Percentiles rank a stretch among this genome's conserved stretches.
phyloP scores from a whole-genome alignment of 1,140 invertebrate species.

The Helicorthomorpha holstii region DNA sequence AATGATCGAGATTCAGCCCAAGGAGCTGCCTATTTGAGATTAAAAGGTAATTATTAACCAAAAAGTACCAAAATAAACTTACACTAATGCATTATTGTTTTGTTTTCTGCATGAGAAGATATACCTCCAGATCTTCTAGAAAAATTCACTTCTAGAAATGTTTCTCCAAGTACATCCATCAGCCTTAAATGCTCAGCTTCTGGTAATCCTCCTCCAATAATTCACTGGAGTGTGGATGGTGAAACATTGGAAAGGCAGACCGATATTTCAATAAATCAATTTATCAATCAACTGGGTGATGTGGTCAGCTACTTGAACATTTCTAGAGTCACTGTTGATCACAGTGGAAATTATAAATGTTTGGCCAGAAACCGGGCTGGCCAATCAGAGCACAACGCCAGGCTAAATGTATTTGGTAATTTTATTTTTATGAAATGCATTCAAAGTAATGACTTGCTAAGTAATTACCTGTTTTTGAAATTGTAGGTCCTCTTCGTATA shows the following conservation, averaged over 20 bases:
- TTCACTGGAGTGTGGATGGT: conserved; percentile 16
- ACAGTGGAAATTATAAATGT: conserved; percentile 27
- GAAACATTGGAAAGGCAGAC: conserved; percentile 10
- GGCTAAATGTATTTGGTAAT: conserved; percentile 73
- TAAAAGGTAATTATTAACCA: conserved; percentile 44
- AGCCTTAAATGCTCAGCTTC: conserved; percentile 17
- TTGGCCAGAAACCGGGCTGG: conserved; percentile 24
- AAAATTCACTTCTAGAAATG: conserved; percentile 13
- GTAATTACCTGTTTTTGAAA: too few relatives aligned
- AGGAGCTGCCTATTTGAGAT: conserved; percentile 54
- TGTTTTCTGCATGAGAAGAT: conserved; percentile 12
- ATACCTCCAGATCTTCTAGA: conserved; percentile 16
- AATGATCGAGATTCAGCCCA: conserved; percentile 62
- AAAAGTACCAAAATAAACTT: too few relatives aligned
- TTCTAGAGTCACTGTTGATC: conserved; percentile 27
- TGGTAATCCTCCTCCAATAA: conserved; percentile 17
- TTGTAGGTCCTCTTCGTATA: conserved; percentile 13
- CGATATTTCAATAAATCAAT: conserved; percentile 55
- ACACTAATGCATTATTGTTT: not conserved
- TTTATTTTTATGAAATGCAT: too few relatives aligned
- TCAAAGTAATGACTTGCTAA: too few relatives aligned
- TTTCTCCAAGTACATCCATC: conserved; percentile 13
- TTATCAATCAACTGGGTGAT: conserved; percentile 55
- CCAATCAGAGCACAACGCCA: conserved; percentile 56
- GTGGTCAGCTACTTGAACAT: conserved; percentile 78